phyloP scores from a whole-genome alignment of 2,113 vertebrate genomes.

The Pandion haliaetus region DNA sequence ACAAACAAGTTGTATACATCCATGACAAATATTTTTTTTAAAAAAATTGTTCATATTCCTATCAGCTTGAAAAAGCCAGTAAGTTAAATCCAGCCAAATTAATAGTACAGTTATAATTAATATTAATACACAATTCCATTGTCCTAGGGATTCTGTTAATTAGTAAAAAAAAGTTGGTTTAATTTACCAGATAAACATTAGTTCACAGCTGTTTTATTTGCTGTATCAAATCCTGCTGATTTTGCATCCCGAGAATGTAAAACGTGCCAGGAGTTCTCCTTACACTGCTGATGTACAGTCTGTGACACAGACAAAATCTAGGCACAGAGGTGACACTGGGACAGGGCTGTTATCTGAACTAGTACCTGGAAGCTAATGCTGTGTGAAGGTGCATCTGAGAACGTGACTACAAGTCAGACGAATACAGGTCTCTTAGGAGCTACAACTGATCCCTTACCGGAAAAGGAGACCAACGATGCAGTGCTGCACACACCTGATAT shows the following conservation, averaged over 20 bases:
- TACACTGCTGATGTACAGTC: not conserved
- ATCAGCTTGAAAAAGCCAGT: not conserved
- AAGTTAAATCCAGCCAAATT: not conserved
- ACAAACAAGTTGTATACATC: not conserved
- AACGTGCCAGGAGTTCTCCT: not conserved
- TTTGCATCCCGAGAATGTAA: not conserved
- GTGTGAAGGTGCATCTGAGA: not conserved
- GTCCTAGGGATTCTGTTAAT: not conserved
- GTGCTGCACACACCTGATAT: not conserved
- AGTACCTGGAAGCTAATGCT: not conserved
- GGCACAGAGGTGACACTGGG: not conserved
- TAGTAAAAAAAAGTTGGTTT: not conserved
- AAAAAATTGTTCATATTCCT: not conserved
- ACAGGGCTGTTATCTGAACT: not conserved
- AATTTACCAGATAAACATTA: not conserved
- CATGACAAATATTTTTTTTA: not conserved
- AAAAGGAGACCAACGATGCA: not conserved
- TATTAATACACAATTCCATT: not conserved
- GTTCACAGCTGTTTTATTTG: not conserved
- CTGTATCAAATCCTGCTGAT: not conserved
- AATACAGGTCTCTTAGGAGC: not conserved
- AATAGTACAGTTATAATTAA: not conserved
- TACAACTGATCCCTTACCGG: not conserved
- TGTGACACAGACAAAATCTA: not conserved
- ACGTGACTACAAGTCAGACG: not conserved